These are phyloP conservation scores for Sandelia bainsii DNA, from an alignment of 2,797 vertebrate genomes.

Conservation along the genomic window DNA sequence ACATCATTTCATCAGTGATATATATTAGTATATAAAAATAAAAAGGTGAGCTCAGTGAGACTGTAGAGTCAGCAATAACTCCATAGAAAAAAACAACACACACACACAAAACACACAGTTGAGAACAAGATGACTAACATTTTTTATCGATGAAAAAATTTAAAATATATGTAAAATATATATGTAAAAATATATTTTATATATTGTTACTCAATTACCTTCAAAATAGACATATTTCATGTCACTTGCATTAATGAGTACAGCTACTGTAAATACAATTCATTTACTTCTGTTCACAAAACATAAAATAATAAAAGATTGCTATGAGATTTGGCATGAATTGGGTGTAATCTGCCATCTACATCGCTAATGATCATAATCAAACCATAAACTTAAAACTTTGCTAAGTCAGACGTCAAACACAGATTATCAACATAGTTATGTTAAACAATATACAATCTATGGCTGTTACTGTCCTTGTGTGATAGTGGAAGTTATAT, in stretches of 20 bases:
- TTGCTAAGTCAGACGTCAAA: slow-evolving; percentile 3
- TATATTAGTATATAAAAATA: slow-evolving; percentile 1
- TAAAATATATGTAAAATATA: too few relatives aligned
- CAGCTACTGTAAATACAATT: background rate
- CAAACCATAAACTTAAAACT: slow-evolving; percentile 30
- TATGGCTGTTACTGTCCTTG: background rate
- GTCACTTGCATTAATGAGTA: background rate
- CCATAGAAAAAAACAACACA: background rate
- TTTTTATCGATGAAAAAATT: too few relatives aligned
- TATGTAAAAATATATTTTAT: too few relatives aligned
- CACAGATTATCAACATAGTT: slow-evolving; percentile 19
- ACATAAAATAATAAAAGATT: slow-evolving; percentile 1
- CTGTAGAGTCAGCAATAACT: slow-evolving; percentile 7
- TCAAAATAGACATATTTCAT: background rate
- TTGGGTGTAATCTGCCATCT: background rate
- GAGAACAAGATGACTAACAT: background rate
- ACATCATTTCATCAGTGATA: slow-evolving; percentile 23
- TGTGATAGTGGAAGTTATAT: slow-evolving; percentile 21
- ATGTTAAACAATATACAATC: slow-evolving; percentile 33
- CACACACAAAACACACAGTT: background rate
- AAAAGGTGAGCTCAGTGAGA: slow-evolving; percentile 2
- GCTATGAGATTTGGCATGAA: background rate
- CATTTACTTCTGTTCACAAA: background rate
- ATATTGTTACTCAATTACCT: background rate
- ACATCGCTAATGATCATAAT: slow-evolving; percentile 26